Evolutionary conservation across 1,140 invertebrate genomes (phyloP), one percentile per base, ranked within the genome.

Genomic region (Caenorhabditis tropicalis): DNA sequence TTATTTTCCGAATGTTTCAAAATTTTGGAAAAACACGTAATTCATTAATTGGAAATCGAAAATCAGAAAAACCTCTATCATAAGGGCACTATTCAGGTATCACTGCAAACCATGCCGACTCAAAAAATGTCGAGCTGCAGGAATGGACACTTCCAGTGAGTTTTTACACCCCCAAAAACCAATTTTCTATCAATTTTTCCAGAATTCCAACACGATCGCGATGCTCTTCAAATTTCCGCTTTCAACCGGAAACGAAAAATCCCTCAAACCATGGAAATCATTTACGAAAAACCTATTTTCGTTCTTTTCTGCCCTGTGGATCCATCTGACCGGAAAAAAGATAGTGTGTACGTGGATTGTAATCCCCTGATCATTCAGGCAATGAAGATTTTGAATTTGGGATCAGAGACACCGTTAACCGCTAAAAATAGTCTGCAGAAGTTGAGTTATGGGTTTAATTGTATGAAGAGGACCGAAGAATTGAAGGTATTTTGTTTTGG

Each of bases 101-200:
- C 65, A 74, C 36, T 74, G 65, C n/a, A 74, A 74, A 43, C 65
- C 65, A 46, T 74, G 65, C 29, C 65, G 65, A 7, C 29, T 74
- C 1, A 74, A 46, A 74, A 74, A 74, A 21, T 74, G 65, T 31
- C 65, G 65, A 74, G 36, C 6, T 12, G 65, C 43, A 9, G 65
- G 65, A 46, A 74, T 74, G 65, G 21, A 46, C 24, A 46, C n/a
- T 10, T 74, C 65, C 4, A 74, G 65, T 74, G 6, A 46, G 65
- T 74, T 74, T 46, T 56, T 27, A 9, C 7, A 21, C 5, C 29
- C 5, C 39, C 5, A 43, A 43, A 43, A 43, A 43, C 5, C 39
- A 43, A 5, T 43, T 19, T 51, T 51, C n/a, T 51, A 9, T n/a
- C 12, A 1, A 10, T 27, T 0, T n/a, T 65, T 65, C 31, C 58